Evolutionary conservation across 30 jellyfish, hydroid and myxozoan genomes (phyloP).

Genomic region (Hydractinia symbiolongicarpus): DNA sequence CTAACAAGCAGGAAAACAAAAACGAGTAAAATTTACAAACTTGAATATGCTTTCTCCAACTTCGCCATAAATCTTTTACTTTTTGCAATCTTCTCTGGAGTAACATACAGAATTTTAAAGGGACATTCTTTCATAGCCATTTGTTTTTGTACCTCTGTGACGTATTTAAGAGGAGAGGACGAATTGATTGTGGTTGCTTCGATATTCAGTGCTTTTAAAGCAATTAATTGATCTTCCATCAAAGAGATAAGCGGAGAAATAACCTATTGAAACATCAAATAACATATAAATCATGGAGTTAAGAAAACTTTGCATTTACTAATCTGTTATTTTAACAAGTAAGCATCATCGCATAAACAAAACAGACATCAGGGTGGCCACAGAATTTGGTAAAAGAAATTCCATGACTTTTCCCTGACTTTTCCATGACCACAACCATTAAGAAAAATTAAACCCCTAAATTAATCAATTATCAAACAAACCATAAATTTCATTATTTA

Average conservation of each 20-base stretch:
- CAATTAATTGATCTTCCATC: slow-evolving; percentile 78
- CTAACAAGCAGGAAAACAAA: no score
- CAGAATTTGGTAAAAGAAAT: no score
- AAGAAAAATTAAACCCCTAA: no score
- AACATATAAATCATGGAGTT: neutral
- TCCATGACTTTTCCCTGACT: no score
- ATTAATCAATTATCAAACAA: no score
- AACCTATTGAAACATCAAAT: slow-evolving; percentile 18
- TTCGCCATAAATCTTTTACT: slow-evolving; percentile 83
- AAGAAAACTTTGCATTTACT: neutral
- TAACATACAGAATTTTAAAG: slow-evolving; percentile 67
- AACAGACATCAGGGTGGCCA: no score
- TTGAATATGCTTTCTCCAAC: slow-evolving; percentile 62
- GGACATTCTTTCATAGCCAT: slow-evolving; percentile 37
- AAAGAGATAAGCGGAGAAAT: slow-evolving; percentile 72
- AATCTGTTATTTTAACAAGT: neutral
- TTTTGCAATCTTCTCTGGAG: slow-evolving; percentile 81
- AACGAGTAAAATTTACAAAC: slow-evolving; percentile 23
- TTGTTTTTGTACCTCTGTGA: slow-evolving; percentile 31
- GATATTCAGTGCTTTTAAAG: slow-evolving; percentile 32
- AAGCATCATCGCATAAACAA: neutral
- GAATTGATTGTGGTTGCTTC: slow-evolving; percentile 56
- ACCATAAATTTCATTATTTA: no score
- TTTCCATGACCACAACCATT: no score
- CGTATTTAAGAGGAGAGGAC: slow-evolving; percentile 36